Evolutionary conservation across 1,140 invertebrate genomes (phyloP).

Genomic region (Parasteatoda tepidariorum): DNA sequence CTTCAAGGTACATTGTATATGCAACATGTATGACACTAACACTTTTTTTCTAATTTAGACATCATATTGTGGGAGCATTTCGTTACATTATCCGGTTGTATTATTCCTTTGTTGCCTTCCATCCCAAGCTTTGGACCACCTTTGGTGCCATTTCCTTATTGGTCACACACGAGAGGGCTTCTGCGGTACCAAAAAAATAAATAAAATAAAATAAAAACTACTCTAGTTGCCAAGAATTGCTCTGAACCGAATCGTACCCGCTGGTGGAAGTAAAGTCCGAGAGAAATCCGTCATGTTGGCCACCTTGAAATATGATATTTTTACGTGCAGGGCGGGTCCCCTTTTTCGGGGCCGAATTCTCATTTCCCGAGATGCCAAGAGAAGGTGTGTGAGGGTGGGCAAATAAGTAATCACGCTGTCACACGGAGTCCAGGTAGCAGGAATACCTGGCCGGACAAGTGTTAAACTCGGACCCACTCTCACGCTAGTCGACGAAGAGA

Average conservation of each 20-base stretch:
- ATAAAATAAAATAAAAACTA: not conserved
- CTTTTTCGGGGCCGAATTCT: constrained; percentile 24
- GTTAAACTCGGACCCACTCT: constrained; percentile 35
- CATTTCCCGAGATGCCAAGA: constrained; percentile 34
- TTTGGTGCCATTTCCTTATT: not conserved
- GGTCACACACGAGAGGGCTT: not conserved
- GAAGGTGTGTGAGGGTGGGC: constrained; percentile 8
- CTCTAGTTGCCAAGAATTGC: not conserved
- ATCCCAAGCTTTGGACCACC: too few relatives aligned
- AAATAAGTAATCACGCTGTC: constrained; percentile 52
- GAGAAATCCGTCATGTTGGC: not conserved
- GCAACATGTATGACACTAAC: too few relatives aligned
- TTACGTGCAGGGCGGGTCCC: constrained; percentile 46
- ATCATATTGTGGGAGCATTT: too few relatives aligned
- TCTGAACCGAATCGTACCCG: not conserved
- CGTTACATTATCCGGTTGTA: too few relatives aligned
- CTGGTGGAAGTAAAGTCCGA: not conserved
- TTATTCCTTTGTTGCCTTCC: too few relatives aligned
- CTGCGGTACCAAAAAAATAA: too few relatives aligned
- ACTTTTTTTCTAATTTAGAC: too few relatives aligned
- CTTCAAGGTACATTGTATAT: too few relatives aligned
- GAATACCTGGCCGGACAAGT: constrained; percentile 41
- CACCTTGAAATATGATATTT: constrained; percentile 51
- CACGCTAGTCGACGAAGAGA: not conserved
- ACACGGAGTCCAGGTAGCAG: not conserved